phyloP scores from a whole-genome alignment of 2,888 invertebrate genomes.

The Incurvaria masculella region DNA sequence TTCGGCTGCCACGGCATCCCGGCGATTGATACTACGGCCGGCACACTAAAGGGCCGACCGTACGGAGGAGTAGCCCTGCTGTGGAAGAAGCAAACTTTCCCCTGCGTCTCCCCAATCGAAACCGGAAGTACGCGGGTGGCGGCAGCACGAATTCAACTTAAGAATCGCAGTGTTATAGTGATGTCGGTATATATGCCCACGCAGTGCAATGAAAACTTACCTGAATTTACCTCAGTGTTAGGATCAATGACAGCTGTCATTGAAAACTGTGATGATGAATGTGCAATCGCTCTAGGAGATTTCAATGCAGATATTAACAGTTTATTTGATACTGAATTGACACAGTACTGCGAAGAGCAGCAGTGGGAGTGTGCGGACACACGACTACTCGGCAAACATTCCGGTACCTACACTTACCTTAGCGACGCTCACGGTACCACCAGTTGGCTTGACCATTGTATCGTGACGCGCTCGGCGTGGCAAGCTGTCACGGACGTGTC shows the following conservation, averaged over 20 bases:
- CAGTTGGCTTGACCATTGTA: neutral
- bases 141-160: conserved; percentile 11
- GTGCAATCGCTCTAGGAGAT: neutral
- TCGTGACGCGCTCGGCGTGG: neutral
- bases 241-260: neutral
- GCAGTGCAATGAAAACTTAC: conserved; percentile 14
- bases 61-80: conserved; percentile 13
- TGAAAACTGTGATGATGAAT: neutral
- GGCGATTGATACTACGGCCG: conserved; percentile 3
- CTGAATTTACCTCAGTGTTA: conserved; percentile 2
- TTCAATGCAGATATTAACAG: neutral
- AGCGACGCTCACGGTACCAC: neutral
- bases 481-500: neutral
- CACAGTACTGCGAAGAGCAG: neutral
- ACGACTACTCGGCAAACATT: neutral
- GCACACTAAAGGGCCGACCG: conserved; percentile 1
- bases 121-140: conserved; percentile 14
- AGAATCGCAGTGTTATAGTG: conserved; percentile 12
- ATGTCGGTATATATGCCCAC: conserved; percentile 20
- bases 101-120: conserved; percentile 5
- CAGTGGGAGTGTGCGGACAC: neutral
- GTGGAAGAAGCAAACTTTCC: conserved; percentile 11
- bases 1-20: conserved; percentile 2
- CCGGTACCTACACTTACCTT: neutral
- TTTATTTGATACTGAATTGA: neutral